phyloP scores from a whole-genome alignment of 2,888 invertebrate genomes.

The Meganola albula region DNA sequence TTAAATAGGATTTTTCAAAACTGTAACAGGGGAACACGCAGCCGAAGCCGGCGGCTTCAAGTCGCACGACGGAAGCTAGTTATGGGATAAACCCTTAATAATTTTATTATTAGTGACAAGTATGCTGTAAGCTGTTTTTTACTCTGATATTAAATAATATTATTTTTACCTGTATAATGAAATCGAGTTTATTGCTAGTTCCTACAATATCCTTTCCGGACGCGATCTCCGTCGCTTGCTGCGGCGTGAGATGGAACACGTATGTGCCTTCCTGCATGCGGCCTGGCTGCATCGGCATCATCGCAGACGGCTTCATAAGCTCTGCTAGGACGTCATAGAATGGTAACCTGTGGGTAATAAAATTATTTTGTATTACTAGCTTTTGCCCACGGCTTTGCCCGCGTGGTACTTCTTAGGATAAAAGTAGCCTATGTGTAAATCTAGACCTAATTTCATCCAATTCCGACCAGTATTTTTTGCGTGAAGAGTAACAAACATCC shows the following conservation, averaged over 20 bases:
- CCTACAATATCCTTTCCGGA: constrained; percentile 82
- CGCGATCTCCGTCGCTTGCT: constrained; percentile 94
- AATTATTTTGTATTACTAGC: background rate
- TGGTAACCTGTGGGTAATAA: constrained; percentile 79
- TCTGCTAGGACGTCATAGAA: constrained; percentile 94
- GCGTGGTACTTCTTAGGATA: background rate
- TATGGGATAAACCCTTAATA: too few species aligned
- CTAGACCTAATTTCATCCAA: too few species aligned
- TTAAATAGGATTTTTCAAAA: too few species aligned
- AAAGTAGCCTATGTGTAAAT: too few species aligned
- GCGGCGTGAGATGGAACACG: constrained; percentile 93
- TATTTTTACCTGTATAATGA: constrained; percentile 76
- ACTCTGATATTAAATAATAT: too few species aligned
- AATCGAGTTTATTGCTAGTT: constrained; percentile 81
- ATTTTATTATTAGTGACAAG: too few species aligned
- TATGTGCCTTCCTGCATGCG: constrained; percentile 91
- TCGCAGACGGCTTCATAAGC: constrained; percentile 92
- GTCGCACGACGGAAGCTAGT: too few species aligned
- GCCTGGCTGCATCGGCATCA: constrained; percentile 82
- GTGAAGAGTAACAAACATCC: too few species aligned
- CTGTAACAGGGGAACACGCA: too few species aligned
- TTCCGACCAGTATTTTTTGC: too few species aligned
- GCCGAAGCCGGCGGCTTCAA: too few species aligned
- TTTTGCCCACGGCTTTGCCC: background rate
- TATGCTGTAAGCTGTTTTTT: too few species aligned